Conservation (phyloP, 2,113 vertebrate genomes). For the Brevimyrus niger region DNA sequence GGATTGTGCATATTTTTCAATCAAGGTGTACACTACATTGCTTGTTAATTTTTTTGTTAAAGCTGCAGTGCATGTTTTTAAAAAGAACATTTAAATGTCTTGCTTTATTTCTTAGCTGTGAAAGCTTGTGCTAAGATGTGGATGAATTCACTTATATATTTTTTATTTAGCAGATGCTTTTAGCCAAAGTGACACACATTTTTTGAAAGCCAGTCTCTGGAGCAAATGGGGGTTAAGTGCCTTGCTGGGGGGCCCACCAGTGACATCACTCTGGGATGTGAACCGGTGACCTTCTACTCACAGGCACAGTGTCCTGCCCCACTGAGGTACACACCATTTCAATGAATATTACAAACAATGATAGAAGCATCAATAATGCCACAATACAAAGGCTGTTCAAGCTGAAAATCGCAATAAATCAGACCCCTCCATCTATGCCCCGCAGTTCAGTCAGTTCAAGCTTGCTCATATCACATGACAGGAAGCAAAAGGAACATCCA, state of each 20-base stretch:
- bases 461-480: not conserved
- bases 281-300: not conserved
- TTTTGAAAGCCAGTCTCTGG: not conserved
- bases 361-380: not conserved
- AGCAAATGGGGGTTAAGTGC: not conserved
- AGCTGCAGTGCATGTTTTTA: not conserved
- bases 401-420: not conserved
- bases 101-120: not conserved
- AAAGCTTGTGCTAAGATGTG: not conserved
- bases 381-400: not conserved
- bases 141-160: not conserved
- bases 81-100: not conserved
- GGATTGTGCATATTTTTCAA: not conserved
- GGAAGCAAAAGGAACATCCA: not conserved
- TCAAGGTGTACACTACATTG: not conserved
- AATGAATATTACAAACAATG: not conserved
- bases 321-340: not conserved
- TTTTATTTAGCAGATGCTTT: not conserved
- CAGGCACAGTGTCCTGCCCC: not conserved
- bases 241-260: not conserved
- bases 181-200: not conserved
- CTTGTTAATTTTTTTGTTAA: not conserved
- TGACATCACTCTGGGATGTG: not conserved
- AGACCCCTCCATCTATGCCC: not conserved
- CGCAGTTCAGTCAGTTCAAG: not conserved